Percentiles rank a stretch among this genome's conserved stretches.
Evolutionary conservation across 2,888 invertebrate species (phyloP).

Genomic region (Lumbricus terrestris): DNA sequence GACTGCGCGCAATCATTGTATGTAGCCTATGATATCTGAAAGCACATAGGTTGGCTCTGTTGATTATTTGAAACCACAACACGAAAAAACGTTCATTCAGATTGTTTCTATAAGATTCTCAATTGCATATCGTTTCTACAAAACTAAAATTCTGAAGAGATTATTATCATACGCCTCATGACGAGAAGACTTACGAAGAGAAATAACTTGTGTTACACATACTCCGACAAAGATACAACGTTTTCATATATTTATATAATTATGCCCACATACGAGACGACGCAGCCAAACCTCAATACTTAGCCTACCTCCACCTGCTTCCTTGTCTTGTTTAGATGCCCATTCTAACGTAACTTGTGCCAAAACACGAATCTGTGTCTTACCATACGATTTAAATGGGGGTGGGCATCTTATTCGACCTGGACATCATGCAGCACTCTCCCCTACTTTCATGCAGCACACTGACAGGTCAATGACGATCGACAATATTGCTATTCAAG

Average conservation of each 20-base stretch:
- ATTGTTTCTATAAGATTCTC: neutral
- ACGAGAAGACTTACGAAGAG: neutral
- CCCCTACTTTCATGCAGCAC: no score
- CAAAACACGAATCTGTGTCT: no score
- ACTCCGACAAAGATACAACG: neutral
- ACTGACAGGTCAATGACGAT: neutral
- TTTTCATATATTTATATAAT: neutral
- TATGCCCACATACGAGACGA: no score
- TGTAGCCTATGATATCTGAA: neutral
- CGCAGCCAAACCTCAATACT: neutral
- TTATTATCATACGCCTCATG: neutral
- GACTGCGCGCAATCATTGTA: neutral
- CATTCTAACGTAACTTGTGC: no score
- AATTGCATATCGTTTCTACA: conserved; percentile 3
- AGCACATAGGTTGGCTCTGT: neutral
- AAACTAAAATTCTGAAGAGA: neutral
- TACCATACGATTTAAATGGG: no score
- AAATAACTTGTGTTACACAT: neutral
- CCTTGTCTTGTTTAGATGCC: no score
- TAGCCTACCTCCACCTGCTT: no score
- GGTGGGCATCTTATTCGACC: no score
- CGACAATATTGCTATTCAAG: conserved; percentile 12
- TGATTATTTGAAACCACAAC: neutral
- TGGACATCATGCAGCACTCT: no score
- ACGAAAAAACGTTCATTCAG: neutral